Percentiles rank a stretch among this genome's conserved stretches.
Conservation (phyloP, 2,797 vertebrate genomes). For the Cossypha niveicapilla region DNA sequence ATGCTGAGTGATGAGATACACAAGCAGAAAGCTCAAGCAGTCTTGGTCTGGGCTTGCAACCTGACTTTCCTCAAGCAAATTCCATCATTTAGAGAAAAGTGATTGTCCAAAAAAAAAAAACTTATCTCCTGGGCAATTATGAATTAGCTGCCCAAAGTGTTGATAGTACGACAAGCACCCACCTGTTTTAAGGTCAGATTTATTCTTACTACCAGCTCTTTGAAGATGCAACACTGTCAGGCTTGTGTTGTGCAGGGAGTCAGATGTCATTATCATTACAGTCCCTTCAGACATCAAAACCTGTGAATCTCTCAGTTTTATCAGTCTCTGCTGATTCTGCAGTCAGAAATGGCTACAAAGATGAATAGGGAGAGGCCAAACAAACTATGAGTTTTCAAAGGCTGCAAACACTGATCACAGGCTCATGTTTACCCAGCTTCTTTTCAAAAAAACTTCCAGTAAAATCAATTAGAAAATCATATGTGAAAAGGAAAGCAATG, state of each 20-base stretch:
- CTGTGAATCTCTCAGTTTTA: not conserved
- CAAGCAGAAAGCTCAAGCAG: not conserved
- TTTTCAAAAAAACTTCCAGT: not conserved
- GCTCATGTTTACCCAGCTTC: not conserved
- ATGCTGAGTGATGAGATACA: not conserved
- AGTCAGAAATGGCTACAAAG: not conserved
- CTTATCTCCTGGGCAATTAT: not conserved
- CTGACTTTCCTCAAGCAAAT: not conserved
- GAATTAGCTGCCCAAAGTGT: not conserved
- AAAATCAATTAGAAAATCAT: not conserved
- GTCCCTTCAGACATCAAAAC: not conserved
- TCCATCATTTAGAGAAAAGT: not conserved
- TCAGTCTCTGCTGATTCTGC: not conserved
- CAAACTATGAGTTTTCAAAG: not conserved
- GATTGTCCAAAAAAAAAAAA: not conserved
- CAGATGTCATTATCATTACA: not conserved
- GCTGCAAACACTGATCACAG: not conserved
- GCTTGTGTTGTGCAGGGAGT: not conserved
- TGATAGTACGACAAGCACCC: not conserved
- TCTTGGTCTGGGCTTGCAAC: not conserved
- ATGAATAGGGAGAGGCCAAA: not conserved
- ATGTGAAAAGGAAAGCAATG: not conserved
- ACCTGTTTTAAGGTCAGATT: not conserved
- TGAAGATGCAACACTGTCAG: not conserved
- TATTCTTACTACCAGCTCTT: not conserved